A percentile compares a stretch with the other conserved stretches of the same genome.
phyloP scores from a whole-genome alignment of 2,797 vertebrate genomes.

The Characodon lateralis region DNA sequence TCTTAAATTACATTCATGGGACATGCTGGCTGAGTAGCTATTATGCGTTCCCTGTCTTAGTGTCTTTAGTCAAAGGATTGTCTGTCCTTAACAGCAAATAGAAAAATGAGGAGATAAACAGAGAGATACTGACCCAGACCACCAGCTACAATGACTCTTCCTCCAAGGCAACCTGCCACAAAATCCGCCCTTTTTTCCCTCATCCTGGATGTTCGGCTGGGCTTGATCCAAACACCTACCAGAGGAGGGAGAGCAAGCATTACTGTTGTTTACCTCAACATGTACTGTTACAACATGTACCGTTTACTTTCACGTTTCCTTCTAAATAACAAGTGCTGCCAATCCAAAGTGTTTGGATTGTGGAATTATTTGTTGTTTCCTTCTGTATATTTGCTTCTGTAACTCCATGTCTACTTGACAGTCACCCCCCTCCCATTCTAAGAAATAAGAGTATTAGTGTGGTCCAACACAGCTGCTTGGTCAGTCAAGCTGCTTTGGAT shows the following conservation, averaged over 20 bases:
- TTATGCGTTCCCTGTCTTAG: background rate
- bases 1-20: no score
- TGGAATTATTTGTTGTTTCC: background rate
- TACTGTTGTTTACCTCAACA: slow-evolving; percentile 7
- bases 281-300: background rate
- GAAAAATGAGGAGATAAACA: background rate
- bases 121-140: slow-evolving; percentile 87
- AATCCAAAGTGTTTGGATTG: no score
- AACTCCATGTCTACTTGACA: background rate
- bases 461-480: background rate
- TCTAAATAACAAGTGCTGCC: background rate
- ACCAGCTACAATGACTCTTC: slow-evolving; percentile 88
- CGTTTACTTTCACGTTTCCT: background rate
- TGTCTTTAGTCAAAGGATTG: background rate
- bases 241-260: slow-evolving; percentile 14
- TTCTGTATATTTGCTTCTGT: background rate
- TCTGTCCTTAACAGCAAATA: background rate
- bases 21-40: background rate
- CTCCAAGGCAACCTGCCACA: slow-evolving; percentile 89
- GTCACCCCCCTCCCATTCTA: background rate
- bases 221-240: slow-evolving; percentile 91
- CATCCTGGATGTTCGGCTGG: slow-evolving; percentile 88
- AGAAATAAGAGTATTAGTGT: background rate
- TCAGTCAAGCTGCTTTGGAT: background rate
- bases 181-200: slow-evolving; percentile 97